Evolutionary conservation across 2,113 vertebrate genomes (phyloP).

Genomic region (Dasyornis broadbenti): DNA sequence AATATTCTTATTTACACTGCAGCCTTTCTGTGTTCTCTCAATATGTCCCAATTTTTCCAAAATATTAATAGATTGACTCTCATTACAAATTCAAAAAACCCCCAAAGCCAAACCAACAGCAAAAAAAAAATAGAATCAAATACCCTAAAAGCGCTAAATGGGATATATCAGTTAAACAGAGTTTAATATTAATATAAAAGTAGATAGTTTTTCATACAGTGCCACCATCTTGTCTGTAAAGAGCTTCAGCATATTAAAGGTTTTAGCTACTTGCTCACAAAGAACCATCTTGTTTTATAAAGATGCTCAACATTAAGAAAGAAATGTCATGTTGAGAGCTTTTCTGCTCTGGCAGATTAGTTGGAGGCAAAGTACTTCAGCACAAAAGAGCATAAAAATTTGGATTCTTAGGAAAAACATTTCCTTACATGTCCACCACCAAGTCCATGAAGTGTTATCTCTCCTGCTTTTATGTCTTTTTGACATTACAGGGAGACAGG

Average conservation of each 20-base stretch:
- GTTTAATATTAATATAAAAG: background rate
- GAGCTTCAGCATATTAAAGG: background rate
- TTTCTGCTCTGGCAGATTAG: background rate
- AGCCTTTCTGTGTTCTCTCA: background rate
- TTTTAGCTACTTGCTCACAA: background rate
- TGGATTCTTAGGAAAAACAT: background rate
- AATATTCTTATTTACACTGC: background rate
- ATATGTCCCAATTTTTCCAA: background rate
- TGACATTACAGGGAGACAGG: background rate
- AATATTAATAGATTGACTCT: conserved; percentile 2
- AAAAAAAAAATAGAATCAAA: background rate
- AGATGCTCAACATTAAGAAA: background rate
- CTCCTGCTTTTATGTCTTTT: no score
- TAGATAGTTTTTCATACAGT: background rate
- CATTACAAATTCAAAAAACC: background rate
- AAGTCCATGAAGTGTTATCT: background rate
- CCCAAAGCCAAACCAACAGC: background rate
- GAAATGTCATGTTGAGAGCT: background rate
- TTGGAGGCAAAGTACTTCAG: background rate
- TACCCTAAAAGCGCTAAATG: background rate
- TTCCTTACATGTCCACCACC: background rate
- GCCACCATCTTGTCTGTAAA: background rate
- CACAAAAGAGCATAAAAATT: background rate
- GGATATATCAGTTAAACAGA: background rate
- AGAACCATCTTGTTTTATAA: background rate